A percentile compares a stretch with the other conserved stretches of the same genome.
These are phyloP conservation scores for Osmoderma eremita DNA, from an alignment of 2,888 invertebrate genomes.

Conservation along the genomic window DNA sequence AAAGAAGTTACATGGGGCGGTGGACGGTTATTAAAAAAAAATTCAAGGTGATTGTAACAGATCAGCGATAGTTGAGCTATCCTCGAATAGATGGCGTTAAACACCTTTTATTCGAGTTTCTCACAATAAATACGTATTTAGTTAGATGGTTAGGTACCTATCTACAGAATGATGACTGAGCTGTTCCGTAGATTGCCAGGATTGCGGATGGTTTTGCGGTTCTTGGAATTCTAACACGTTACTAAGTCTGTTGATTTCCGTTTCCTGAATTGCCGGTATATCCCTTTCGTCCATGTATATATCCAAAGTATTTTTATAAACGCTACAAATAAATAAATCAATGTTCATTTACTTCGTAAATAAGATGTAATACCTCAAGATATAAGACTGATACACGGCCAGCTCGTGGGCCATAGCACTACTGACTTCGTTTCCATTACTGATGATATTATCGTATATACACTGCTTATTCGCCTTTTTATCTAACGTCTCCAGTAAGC, in stretches of 20 bases:
- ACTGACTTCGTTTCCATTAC: constrained; percentile 45
- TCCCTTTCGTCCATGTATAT: constrained; percentile 40
- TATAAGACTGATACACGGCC: constrained; percentile 58
- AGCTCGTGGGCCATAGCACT: constrained; percentile 56
- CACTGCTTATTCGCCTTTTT: constrained; percentile 50
- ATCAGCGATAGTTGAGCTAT: no score
- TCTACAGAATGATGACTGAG: constrained; percentile 38
- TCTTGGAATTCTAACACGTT: constrained; percentile 58
- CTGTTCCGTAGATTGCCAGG: constrained; percentile 46
- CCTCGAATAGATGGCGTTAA: no score
- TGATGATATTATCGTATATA: constrained; percentile 48
- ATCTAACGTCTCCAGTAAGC: constrained; percentile 58
- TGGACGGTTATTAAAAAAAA: no score
- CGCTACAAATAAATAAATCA: constrained; percentile 17
- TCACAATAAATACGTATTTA: not conserved
- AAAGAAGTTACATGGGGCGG: no score
- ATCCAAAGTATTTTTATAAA: constrained; percentile 40
- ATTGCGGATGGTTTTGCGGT: constrained; percentile 42
- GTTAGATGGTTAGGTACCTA: constrained; percentile 9
- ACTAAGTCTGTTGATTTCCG: constrained; percentile 52
- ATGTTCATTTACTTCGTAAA: not conserved
- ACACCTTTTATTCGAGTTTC: no score
- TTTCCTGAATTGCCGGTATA: constrained; percentile 54
- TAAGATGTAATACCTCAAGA: constrained; percentile 54
- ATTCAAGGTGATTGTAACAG: no score